phyloP scores from a whole-genome alignment of 2,797 vertebrate genomes.

The Channallabes apus region DNA sequence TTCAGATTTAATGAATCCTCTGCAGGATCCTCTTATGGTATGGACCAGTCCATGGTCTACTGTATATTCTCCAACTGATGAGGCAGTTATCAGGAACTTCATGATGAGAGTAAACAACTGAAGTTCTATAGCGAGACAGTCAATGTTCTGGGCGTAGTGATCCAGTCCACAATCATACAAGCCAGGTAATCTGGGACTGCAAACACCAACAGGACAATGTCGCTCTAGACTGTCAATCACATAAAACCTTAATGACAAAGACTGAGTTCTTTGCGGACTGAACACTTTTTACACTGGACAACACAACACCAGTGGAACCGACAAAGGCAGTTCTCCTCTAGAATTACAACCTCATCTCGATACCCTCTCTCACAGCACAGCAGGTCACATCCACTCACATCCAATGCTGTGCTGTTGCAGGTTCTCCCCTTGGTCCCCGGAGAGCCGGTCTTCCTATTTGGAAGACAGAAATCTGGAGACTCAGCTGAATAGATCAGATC shows the following conservation, averaged over 20 bases:
- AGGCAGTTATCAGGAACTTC: neutral
- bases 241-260: conserved; percentile 81
- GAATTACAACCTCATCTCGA: conserved; percentile 86
- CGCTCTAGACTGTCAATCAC: conserved; percentile 2
- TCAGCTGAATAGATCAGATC: conserved; percentile 96
- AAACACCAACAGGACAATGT: neutral
- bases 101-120: neutral
- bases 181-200: neutral
- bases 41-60: neutral
- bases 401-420: conserved; percentile 95
- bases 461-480: conserved; percentile 93
- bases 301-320: conserved; percentile 99
- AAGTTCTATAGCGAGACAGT: neutral
- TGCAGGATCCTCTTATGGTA: neutral
- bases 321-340: conserved; percentile 97
- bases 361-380: conserved; percentile 92
- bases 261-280: conserved; percentile 90
- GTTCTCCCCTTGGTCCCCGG: conserved; percentile 88
- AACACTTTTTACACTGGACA: conserved; percentile 96
- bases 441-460: conserved; percentile 93
- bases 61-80: neutral
- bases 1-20: neutral
- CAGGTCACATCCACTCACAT: conserved; percentile 94
- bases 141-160: neutral
- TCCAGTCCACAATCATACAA: neutral